Evolutionary conservation across 2,888 invertebrate genomes (phyloP).

Genomic region (Isoperla grammatica): DNA sequence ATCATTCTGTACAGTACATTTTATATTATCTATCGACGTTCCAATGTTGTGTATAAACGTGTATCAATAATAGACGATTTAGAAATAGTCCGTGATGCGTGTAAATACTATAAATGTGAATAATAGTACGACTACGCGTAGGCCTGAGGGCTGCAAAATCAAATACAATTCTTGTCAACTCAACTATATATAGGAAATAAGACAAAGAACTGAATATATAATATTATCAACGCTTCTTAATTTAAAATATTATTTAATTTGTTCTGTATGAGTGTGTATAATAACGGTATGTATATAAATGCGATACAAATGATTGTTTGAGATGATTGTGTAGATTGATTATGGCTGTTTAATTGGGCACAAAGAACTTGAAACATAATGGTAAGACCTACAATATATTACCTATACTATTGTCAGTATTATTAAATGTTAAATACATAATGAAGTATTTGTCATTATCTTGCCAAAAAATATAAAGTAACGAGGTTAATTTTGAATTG

Average conservation of each 20-base stretch:
- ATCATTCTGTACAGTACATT: too few relatives aligned
- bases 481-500: too few relatives aligned
- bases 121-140: background rate
- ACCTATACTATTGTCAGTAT: slow-evolving; percentile 13
- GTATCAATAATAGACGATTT: background rate
- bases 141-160: background rate
- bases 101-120: slow-evolving; percentile 10
- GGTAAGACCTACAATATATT: slow-evolving; percentile 11
- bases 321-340: background rate
- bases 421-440: slow-evolving; percentile 14
- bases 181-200: too few relatives aligned
- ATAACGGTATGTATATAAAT: too few relatives aligned
- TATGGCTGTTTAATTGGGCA: slow-evolving; percentile 4
- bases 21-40: slow-evolving; percentile 4
- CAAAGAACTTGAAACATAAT: slow-evolving; percentile 10
- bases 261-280: too few relatives aligned
- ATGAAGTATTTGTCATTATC: background rate
- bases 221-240: too few relatives aligned
- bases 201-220: too few relatives aligned
- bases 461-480: background rate
- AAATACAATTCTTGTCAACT: background rate
- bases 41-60: background rate
- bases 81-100: background rate
- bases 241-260: too few relatives aligned
- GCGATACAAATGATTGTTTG: too few relatives aligned